Base-by-base conservation (phyloP, 2,888 invertebrate genomes). In the Aspidapion aeneum region DNA sequence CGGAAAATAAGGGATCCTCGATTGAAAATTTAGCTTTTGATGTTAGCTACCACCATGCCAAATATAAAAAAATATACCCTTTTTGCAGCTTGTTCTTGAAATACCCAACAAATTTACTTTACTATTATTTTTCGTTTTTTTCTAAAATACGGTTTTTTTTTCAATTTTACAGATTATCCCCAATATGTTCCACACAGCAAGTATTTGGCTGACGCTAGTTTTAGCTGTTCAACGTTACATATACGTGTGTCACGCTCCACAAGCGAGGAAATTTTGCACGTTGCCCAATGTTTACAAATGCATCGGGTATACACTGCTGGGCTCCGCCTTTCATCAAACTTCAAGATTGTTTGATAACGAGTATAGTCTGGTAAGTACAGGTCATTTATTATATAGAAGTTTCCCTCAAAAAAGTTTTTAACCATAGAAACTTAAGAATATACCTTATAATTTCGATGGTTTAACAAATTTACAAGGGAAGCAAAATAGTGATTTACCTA, bases 161-260 rank as follows among this genome's bases (percentile, higher is more conserved):
- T 62, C 56, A n/a, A n/a, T n/a, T n/a, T 77, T 77, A 0, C 82
- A 89, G 84, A 84, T 86, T 71, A 85, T 94, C 69, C 94, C 94
- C 19, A 90, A 91, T 19, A 86, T 94, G 81, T 96, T 95, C 79
- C 96, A 96, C 81, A 95, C 96, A 2, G 94, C 95, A 2, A 94
- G 94, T 71, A 94, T 96, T 66, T 96, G 96, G 96, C 81, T 96
- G 72, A 96, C 96, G 0, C 83, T 96, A 69, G 91, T 94, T 0
- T 81, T 97, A 66, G 96, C 96, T 0, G 90, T 93, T 18, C 97
- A 97, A 81, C 84, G 96, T 75, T 97, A 96, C 82, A 93, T 97
- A 73, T 97, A 95, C 80, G 96, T 97, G 1, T 96, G 96, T 75
- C 95, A 96, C 78, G 94, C 96, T 0, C 90, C 94, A 0, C 85